Evolutionary conservation across 2,113 vertebrate genomes (phyloP).

Genomic region (Platichthys stellatus): DNA sequence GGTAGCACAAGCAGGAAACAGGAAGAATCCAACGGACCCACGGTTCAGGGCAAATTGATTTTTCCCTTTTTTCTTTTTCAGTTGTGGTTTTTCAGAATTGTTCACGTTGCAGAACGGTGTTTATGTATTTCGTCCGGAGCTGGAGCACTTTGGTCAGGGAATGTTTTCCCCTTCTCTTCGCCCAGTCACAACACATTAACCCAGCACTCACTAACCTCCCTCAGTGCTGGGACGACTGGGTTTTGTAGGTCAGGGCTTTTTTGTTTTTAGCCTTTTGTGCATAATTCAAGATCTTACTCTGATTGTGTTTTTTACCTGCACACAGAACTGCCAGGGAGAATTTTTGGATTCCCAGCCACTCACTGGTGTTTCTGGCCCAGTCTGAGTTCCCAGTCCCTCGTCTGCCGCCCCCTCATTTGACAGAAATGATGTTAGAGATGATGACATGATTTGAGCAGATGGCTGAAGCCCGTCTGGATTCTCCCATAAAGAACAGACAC

Average conservation of each 20-base stretch:
- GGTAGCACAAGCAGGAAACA: conserved; percentile 3
- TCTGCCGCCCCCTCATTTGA: not conserved
- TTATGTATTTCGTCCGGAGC: conserved; percentile 40
- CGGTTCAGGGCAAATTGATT: conserved; percentile 24
- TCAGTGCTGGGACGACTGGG: not conserved
- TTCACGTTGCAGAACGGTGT: conserved; percentile 38
- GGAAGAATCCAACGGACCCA: conserved; percentile 23
- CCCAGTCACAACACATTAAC: conserved; percentile 28
- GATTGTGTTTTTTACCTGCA: too few species aligned
- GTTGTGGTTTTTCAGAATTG: conserved; percentile 34
- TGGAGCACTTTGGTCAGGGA: conserved; percentile 10
- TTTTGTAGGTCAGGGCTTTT: not conserved
- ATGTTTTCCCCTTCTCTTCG: conserved; percentile 14
- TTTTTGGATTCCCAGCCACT: not conserved
- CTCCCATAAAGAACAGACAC: conserved; percentile 22
- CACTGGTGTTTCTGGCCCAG: not conserved
- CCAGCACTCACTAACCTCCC: not conserved
- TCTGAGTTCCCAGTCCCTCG: not conserved
- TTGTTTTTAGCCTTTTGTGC: conserved; percentile 1
- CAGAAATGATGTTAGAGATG: conserved; percentile 7
- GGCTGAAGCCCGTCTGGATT: conserved; percentile 10
- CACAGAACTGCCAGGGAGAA: too few species aligned
- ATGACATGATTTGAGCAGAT: conserved; percentile 27
- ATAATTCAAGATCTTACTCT: not conserved
- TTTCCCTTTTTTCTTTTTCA: conserved; percentile 14